phyloP scores from a whole-genome alignment of 2,797 vertebrate species.

The Sebastes iracundus region DNA sequence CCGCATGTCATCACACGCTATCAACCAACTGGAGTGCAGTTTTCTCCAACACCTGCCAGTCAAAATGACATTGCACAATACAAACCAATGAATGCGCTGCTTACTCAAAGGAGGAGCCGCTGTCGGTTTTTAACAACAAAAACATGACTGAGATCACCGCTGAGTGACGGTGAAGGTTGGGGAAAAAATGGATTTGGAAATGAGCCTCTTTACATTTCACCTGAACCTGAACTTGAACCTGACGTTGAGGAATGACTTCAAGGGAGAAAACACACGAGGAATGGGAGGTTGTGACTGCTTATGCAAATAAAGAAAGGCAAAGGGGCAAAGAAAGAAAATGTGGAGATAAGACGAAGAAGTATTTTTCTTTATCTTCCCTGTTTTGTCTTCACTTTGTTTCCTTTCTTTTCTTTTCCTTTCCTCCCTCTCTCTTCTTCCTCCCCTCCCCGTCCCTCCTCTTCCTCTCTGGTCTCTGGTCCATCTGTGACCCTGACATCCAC shows the following conservation, averaged over 20 bases:
- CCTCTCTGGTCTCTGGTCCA: conserved; percentile 35
- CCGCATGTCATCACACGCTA: not conserved
- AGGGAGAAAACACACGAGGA: not conserved
- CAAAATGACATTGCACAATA: not conserved
- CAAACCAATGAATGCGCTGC: not conserved
- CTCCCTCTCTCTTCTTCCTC: not conserved
- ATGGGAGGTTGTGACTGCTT: not conserved
- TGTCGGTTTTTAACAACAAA: not conserved
- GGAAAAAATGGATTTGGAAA: no score
- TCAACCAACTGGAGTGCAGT: not conserved
- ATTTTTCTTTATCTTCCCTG: not conserved
- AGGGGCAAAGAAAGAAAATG: not conserved
- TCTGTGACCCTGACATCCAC: conserved; percentile 71
- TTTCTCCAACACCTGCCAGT: not conserved
- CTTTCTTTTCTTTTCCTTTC: not conserved
- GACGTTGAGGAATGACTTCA: conserved; percentile 1
- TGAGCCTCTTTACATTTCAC: not conserved
- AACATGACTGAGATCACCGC: not conserved
- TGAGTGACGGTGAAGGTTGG: not conserved
- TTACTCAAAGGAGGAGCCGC: not conserved
- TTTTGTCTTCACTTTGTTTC: not conserved
- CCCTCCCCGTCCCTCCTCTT: not conserved
- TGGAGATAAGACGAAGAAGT: not conserved
- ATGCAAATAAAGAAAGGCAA: not conserved
- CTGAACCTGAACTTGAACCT: conserved; percentile 3